phyloP scores from a whole-genome alignment of 2,888 invertebrate species.

The Eupithecia insigniata region DNA sequence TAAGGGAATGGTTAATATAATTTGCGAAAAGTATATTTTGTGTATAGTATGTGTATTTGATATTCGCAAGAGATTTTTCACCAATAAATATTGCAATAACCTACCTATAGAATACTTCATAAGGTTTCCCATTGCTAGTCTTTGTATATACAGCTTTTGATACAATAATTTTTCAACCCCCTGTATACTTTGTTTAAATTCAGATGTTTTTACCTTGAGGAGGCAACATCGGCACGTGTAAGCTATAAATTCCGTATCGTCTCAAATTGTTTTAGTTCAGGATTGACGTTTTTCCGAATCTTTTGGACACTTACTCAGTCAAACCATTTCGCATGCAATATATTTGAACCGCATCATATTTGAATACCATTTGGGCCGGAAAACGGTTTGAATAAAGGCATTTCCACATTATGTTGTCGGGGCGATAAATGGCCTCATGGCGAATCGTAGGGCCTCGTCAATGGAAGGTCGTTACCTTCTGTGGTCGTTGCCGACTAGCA shows the following conservation, averaged over 20 bases:
- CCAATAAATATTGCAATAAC: not conserved
- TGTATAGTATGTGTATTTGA: no score
- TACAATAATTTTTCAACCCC: not conserved
- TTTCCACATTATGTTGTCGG: conserved; percentile 54
- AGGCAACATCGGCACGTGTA: conserved; percentile 16
- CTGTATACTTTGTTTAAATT: not conserved
- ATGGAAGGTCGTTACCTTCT: conserved; percentile 75
- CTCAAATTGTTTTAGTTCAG: conserved; percentile 15
- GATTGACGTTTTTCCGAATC: conserved; percentile 13
- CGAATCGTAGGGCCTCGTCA: conserved; percentile 77
- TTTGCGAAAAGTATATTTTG: not conserved
- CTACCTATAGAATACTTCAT: not conserved
- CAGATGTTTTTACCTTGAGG: not conserved
- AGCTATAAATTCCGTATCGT: conserved; percentile 1
- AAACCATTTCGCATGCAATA: not conserved
- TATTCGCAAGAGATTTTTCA: not conserved
- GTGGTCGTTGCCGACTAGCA: conserved; percentile 68
- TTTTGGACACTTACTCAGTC: not conserved
- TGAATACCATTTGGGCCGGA: not conserved
- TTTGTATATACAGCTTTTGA: not conserved
- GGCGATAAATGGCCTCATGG: conserved; percentile 63
- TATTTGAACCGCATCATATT: not conserved
- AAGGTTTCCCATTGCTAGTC: not conserved
- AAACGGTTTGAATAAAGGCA: conserved; percentile 35
- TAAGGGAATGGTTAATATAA: not conserved